A percentile compares a stretch with the other conserved stretches of the same genome.
Evolutionary conservation across 2,888 invertebrate genomes (phyloP).

Genomic region (Ceramica pisi): DNA sequence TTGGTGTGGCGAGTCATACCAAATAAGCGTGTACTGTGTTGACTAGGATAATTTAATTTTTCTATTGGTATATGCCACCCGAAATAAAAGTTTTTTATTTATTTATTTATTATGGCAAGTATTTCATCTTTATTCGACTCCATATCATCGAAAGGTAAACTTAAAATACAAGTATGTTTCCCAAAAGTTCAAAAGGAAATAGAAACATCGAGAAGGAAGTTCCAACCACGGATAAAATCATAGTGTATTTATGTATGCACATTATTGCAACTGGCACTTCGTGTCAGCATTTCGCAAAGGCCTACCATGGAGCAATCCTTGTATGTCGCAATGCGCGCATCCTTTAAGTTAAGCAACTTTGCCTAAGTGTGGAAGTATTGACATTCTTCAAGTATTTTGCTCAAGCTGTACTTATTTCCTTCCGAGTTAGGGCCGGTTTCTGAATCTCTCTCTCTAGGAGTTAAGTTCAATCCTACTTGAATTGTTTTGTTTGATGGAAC

Average conservation of each 20-base stretch:
- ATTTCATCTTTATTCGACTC: background rate
- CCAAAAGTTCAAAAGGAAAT: background rate
- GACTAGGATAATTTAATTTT: too few species aligned
- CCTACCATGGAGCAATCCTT: background rate
- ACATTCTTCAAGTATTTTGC: conserved; percentile 1
- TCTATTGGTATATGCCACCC: too few species aligned
- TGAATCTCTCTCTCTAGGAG: too few species aligned
- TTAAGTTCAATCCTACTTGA: too few species aligned
- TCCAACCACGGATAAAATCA: background rate
- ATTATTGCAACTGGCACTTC: background rate
- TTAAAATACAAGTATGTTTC: background rate
- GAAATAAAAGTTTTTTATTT: too few species aligned
- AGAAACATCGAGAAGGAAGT: conserved; percentile 1
- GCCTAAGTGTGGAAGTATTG: conserved; percentile 1
- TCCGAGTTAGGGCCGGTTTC: background rate
- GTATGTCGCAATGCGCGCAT: conserved; percentile 9
- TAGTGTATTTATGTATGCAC: background rate
- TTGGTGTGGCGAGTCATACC: too few species aligned
- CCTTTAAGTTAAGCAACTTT: conserved; percentile 33
- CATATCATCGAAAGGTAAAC: background rate
- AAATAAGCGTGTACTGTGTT: too few species aligned
- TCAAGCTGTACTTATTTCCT: background rate
- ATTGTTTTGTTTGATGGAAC: too few species aligned
- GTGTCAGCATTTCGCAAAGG: conserved; percentile 16
- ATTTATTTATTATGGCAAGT: background rate